phyloP scores from a whole-genome alignment of 2,113 vertebrate species.

The Hippocampus comes region DNA sequence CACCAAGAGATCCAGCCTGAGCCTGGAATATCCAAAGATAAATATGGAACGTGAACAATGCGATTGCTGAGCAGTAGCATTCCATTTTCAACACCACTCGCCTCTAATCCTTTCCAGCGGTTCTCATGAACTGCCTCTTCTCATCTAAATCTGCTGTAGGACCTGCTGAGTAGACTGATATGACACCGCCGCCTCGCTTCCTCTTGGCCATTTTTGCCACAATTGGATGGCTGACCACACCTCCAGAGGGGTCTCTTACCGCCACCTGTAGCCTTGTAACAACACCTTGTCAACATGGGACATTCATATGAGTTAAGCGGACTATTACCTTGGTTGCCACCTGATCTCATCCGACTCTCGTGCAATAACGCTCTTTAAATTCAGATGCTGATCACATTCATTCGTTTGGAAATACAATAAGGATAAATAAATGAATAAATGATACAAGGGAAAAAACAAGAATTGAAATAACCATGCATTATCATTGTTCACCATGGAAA shows the following conservation, averaged over 20 bases:
- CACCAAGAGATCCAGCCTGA: conserved; percentile 72
- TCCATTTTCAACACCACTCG: conserved; percentile 64
- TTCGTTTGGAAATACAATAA: neutral
- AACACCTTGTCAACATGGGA: conserved; percentile 29
- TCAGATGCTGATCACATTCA: conserved; percentile 31
- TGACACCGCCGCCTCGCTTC: conserved; percentile 51
- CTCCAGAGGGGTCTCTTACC: conserved; percentile 31
- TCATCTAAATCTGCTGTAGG: conserved; percentile 65
- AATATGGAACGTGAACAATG: conserved; percentile 78
- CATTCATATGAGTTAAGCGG: conserved; percentile 43
- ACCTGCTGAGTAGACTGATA: conserved; percentile 52
- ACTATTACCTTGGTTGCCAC: conserved; percentile 33
- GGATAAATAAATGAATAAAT: neutral
- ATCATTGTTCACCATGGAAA: conserved; percentile 85
- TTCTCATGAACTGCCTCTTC: conserved; percentile 64
- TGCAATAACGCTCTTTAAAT: conserved; percentile 33
- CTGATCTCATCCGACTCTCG: conserved; percentile 35
- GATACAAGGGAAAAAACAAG: conserved; percentile 31
- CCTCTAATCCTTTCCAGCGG: conserved; percentile 71
- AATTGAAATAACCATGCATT: conserved; percentile 81
- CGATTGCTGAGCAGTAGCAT: conserved; percentile 74
- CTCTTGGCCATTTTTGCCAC: conserved; percentile 43
- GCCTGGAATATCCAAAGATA: conserved; percentile 77
- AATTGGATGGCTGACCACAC: conserved; percentile 41
- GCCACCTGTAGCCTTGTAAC: conserved; percentile 29